Percentiles rank a stretch among this genome's conserved stretches.
These are phyloP conservation scores for Phalangium opilio DNA, from an alignment of 2,888 invertebrate genomes.

Conservation along the genomic window DNA sequence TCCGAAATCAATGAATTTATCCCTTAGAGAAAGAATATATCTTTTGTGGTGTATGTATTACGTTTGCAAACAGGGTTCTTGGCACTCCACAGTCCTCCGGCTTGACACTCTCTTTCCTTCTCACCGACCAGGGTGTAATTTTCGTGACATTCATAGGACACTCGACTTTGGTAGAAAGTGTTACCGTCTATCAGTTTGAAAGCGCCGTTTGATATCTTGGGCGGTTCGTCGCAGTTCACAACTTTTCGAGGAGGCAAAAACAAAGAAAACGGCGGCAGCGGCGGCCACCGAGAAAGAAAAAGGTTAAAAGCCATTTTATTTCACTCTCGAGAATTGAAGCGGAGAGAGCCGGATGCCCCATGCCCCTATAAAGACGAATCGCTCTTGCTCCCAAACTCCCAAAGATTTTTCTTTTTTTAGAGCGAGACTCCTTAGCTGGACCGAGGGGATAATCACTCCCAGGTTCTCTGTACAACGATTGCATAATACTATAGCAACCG, in stretches of 20 bases:
- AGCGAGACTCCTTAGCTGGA: no score
- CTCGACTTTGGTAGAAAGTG: slow-evolving; percentile 21
- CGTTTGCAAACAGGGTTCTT: slow-evolving; percentile 18
- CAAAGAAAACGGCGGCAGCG: slow-evolving; percentile 9
- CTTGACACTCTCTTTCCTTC: slow-evolving; percentile 16
- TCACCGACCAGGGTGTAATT: slow-evolving; percentile 55
- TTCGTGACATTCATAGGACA: slow-evolving; percentile 34
- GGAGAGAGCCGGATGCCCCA: background rate
- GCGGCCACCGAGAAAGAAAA: slow-evolving; percentile 5
- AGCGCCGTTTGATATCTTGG: slow-evolving; percentile 62
- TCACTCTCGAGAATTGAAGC: background rate
- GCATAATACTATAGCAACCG: no score
- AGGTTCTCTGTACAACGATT: no score
- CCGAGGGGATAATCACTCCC: no score
- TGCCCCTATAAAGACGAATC: background rate
- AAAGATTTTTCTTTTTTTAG: background rate
- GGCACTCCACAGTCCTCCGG: slow-evolving; percentile 21
- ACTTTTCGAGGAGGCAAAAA: slow-evolving; percentile 43
- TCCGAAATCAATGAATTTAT: no score
- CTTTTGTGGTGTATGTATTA: slow-evolving; percentile 11
- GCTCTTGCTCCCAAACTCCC: background rate
- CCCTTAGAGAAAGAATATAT: background rate
- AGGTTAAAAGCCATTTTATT: background rate
- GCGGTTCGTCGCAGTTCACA: slow-evolving; percentile 44
- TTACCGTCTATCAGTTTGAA: slow-evolving; percentile 56